Conservation (phyloP, 2,888 invertebrate species). For the Eremobia ochroleuca region DNA sequence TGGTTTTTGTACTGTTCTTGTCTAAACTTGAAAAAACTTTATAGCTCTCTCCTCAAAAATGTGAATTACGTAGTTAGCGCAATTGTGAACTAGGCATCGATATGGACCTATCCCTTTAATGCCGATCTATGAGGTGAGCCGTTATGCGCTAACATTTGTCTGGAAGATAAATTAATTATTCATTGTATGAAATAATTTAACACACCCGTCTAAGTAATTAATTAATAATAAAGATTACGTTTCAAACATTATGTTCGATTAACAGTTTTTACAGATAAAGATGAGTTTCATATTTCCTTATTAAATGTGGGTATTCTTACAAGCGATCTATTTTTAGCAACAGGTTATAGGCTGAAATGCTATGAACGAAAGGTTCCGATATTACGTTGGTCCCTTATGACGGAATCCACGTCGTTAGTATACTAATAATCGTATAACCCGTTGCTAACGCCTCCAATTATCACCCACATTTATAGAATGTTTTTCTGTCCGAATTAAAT, state of each 20-base stretch:
- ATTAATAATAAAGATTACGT: background rate
- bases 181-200: constrained; percentile 6
- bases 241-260: background rate
- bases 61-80: no score
- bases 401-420: background rate
- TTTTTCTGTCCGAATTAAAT: constrained; percentile 33
- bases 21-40: no score
- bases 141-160: background rate
- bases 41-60: no score
- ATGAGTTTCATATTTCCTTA: background rate
- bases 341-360: background rate
- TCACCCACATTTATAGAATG: constrained; percentile 15
- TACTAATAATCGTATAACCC: constrained; percentile 10
- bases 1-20: no score
- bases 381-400: background rate
- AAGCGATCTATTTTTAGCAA: background rate
- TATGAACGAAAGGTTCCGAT: background rate
- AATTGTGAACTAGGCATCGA: no score
- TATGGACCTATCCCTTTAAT: background rate
- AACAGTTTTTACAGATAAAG: background rate
- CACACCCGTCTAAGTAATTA: background rate
- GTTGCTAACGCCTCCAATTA: constrained; percentile 18
- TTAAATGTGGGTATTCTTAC: background rate
- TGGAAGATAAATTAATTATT: constrained; percentile 9
- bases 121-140: background rate